Evolutionary conservation across 2,888 invertebrate species (phyloP).

Genomic region (Lasioglossum figueresi): DNA sequence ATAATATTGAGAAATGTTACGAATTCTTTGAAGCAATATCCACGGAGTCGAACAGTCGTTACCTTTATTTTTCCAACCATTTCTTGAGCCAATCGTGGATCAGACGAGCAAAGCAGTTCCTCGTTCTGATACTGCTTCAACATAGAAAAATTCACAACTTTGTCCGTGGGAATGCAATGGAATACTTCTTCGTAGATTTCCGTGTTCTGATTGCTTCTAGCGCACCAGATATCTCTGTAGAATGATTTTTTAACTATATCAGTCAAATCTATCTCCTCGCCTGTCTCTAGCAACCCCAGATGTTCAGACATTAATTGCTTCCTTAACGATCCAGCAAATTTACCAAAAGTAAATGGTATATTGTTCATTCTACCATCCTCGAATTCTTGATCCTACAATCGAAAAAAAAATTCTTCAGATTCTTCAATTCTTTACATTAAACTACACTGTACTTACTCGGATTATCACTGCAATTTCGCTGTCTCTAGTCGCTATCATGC

Average conservation of each 20-base stretch:
- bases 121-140: constrained; percentile 91
- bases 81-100: constrained; percentile 90
- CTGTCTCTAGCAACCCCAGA: constrained; percentile 88
- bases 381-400: constrained; percentile 90
- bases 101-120: constrained; percentile 88
- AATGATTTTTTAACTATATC: constrained; percentile 92
- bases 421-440: background rate
- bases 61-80: constrained; percentile 91
- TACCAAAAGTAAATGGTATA: constrained; percentile 91
- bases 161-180: constrained; percentile 94
- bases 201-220: constrained; percentile 92
- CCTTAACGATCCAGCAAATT: constrained; percentile 93
- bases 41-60: constrained; percentile 36
- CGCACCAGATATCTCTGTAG: constrained; percentile 93
- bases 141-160: constrained; percentile 90
- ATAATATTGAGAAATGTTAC: constrained; percentile 50
- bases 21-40: constrained; percentile 32
- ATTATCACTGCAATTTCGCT: constrained; percentile 96
- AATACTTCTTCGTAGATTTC: constrained; percentile 96
- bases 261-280: constrained; percentile 86
- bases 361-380: constrained; percentile 94
- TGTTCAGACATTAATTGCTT: constrained; percentile 96
- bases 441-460: constrained; percentile 86
- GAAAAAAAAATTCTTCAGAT: background rate
- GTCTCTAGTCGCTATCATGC: constrained; percentile 96